These are phyloP conservation scores for Pristiophorus japonicus DNA, from an alignment of 2,113 vertebrate species.

Conservation along the genomic window DNA sequence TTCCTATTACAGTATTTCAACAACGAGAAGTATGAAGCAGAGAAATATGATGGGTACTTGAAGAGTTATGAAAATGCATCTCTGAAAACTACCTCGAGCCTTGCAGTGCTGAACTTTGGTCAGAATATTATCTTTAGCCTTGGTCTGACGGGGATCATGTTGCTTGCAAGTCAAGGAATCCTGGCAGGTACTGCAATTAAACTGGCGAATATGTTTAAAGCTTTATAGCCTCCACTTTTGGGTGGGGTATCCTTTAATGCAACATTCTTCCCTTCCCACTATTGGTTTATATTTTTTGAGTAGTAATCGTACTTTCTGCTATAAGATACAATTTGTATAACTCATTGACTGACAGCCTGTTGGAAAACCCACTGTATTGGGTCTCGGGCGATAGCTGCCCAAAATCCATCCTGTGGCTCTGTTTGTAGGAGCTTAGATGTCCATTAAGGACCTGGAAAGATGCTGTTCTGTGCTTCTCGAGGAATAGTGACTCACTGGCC, in stretches of 20 bases:
- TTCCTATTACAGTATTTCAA: slow-evolving; percentile 81
- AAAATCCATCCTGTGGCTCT: neutral
- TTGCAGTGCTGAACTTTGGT: slow-evolving; percentile 93
- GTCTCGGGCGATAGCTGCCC: neutral
- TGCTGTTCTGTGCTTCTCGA: neutral
- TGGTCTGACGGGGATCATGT: slow-evolving; percentile 84
- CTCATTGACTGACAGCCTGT: neutral
- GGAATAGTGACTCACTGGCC: neutral
- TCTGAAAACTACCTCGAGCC: slow-evolving; percentile 85
- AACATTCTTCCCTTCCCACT: neutral
- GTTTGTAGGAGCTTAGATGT: neutral
- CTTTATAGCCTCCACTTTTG: neutral
- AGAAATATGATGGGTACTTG: slow-evolving; percentile 81
- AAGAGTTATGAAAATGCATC: slow-evolving; percentile 84
- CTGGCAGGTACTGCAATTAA: slow-evolving; percentile 65
- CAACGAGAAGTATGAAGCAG: slow-evolving; percentile 93
- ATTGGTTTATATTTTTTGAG: neutral
- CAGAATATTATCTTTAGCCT: slow-evolving; percentile 87
- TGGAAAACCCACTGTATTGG: neutral
- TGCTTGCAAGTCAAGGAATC: slow-evolving; percentile 89
- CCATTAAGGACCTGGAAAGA: neutral
- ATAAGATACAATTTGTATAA: neutral
- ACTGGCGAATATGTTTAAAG: neutral
- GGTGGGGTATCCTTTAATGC: neutral
- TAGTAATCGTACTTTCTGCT: neutral